Conservation (phyloP, 2,888 invertebrate species). For the Glyphotaelius pellucidus region DNA sequence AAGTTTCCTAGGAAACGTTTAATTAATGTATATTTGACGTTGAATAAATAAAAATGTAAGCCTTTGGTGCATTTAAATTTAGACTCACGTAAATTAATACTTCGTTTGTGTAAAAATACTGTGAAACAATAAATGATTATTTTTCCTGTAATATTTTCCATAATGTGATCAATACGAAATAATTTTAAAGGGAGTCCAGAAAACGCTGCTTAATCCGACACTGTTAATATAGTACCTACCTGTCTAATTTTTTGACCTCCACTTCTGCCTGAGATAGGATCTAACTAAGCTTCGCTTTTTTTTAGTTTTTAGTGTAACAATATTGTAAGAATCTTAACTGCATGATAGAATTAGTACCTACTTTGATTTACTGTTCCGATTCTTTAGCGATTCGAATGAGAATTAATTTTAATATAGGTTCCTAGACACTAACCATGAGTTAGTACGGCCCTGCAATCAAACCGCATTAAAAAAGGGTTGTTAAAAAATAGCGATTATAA, state of each 20-base stretch:
- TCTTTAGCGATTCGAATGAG: not conserved
- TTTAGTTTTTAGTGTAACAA: not conserved
- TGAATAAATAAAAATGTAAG: no score
- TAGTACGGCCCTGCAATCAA: no score
- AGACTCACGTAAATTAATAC: no score
- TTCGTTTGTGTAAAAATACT: no score
- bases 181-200: not conserved
- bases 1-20: no score
- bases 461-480: no score
- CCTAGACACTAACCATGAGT: not conserved
- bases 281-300: not conserved
- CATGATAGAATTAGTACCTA: not conserved
- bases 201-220: not conserved
- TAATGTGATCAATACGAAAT: not conserved
- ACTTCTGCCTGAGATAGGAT: not conserved
- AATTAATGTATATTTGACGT: no score
- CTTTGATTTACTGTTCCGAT: not conserved
- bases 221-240: not conserved
- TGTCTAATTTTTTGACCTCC: not conserved
- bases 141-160: not conserved
- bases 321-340: not conserved
- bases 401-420: no score
- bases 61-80: no score
- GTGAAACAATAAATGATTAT: no score
- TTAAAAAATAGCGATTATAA: no score